Evolutionary conservation across 92 coral and sea anemone genomes (phyloP), one percentile per base, ranked within the genome.

Genomic region (Blastomussa wellsi): DNA sequence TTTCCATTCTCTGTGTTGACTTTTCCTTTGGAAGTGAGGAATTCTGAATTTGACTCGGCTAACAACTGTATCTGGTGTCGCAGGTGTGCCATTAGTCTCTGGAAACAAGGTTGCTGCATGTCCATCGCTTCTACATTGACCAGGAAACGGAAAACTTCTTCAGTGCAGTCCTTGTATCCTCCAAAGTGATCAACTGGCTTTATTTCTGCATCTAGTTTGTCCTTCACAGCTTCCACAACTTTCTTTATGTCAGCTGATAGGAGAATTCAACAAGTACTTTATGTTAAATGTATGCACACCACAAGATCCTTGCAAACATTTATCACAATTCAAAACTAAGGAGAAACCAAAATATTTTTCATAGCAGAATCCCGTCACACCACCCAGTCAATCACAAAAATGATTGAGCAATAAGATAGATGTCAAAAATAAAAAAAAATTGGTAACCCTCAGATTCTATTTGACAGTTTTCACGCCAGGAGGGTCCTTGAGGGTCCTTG

Each of bases 101-200:
- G 94, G 77, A 91, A 91, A 84, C 92, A 91, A 7, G 94, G 94
- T 33, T 84, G 92, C 38, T 89, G 92, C 59, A 90, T 90, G 70
- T 91, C 94, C 74, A 89, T 88, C 16, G 92, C 92, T 72, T 91
- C 92, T 16, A 91, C 94, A 26, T 90, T 88, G 14, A 88, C 88
- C 82, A 91, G 82, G 72, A 91, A 91, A 26, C 86, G 92, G 49
- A 91, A 82, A 10, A 91, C 94, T 53, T 91, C 94, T 55, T 82
- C 86, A 70, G 90, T 88, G 62, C 94, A 91, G 37, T 91, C 94
- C 52, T 90, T 91, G 92, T 91, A 91, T 29, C 94, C 94, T 48
- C 87, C 90, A 49, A 86, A 84, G 77, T 91, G 90, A 53, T 82
- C 81, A 16, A 77, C 83, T 55, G 80, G 64, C 55, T 77, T 85